Conservation (phyloP, 1,140 invertebrate species). For the Lethocerus indicus region DNA sequence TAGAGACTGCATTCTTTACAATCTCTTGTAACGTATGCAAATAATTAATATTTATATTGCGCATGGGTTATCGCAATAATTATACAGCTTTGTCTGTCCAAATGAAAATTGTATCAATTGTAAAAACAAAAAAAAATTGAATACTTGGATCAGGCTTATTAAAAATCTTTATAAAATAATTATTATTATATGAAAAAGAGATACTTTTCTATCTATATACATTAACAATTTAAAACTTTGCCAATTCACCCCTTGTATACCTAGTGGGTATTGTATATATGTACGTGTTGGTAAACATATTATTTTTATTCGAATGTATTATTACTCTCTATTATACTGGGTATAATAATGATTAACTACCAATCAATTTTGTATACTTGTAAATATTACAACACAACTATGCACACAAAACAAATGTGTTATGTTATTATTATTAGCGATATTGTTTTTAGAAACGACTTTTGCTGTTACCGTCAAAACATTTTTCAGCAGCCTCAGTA, state of each 20-base stretch:
- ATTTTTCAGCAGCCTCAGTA: constrained; percentile 6
- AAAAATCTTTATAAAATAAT: constrained; percentile 10
- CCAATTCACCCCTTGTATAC: constrained; percentile 14
- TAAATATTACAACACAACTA: constrained; percentile 15
- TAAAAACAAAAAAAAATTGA: constrained; percentile 9
- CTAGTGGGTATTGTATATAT: constrained; percentile 16
- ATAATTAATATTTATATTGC: constrained; percentile 11
- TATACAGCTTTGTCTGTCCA: constrained; percentile 12
- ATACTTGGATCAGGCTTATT: constrained; percentile 12
- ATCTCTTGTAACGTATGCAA: constrained; percentile 12
- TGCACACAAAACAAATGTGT: constrained; percentile 12
- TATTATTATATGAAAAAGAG: constrained; percentile 11
- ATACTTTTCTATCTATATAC: constrained; percentile 14
- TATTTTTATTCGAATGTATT: constrained; percentile 14
- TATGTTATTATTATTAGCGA: neutral
- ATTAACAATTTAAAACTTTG: constrained; percentile 13
- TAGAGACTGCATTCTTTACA: constrained; percentile 15
- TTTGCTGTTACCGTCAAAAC: neutral
- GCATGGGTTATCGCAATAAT: constrained; percentile 9
- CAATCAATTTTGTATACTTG: constrained; percentile 16
- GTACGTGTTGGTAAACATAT: constrained; percentile 15
- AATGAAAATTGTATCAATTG: constrained; percentile 8
- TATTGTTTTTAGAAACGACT: constrained; percentile 5
- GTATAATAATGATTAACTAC: constrained; percentile 8
- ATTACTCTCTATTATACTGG: constrained; percentile 14